Conservation (phyloP, 1,140 invertebrate species). For the Pollicipes pollicipes region DNA sequence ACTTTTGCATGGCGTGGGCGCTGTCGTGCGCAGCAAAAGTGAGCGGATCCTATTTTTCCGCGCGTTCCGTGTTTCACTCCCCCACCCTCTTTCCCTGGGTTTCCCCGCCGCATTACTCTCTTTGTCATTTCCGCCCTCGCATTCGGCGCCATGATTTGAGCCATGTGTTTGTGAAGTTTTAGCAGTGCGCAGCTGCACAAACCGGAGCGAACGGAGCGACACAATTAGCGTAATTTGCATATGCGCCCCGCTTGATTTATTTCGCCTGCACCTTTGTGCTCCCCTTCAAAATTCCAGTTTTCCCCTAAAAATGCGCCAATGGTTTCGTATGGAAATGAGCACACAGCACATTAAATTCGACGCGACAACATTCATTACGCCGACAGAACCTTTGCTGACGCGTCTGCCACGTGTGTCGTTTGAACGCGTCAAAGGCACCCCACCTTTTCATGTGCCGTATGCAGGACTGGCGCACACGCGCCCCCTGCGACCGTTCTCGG, state of each 20-base stretch:
- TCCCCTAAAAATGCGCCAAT: not conserved
- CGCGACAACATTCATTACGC: too few species aligned
- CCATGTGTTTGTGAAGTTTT: constrained; percentile 2
- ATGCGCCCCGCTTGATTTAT: not conserved
- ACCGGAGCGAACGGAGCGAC: constrained; percentile 5
- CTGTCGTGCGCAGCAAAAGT: too few species aligned
- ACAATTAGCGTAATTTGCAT: not conserved
- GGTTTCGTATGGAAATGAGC: constrained; percentile 1
- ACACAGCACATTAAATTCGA: too few species aligned
- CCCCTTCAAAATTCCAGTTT: not conserved
- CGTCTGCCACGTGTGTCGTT: too few species aligned
- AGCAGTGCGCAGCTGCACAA: constrained; percentile 20
- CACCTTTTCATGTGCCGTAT: too few species aligned
- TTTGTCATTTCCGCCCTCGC: not conserved
- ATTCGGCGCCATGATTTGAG: not conserved
- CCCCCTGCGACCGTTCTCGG: too few species aligned
- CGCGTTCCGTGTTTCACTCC: not conserved
- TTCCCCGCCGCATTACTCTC: not conserved
- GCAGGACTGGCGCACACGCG: too few species aligned
- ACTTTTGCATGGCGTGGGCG: too few species aligned
- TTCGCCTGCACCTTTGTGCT: not conserved
- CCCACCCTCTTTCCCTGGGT: not conserved
- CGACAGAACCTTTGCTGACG: too few species aligned
- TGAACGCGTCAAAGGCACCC: too few species aligned
- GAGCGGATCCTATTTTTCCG: not conserved